Base-by-base conservation (phyloP, 2,888 invertebrate species). In the Agrotis puta region DNA sequence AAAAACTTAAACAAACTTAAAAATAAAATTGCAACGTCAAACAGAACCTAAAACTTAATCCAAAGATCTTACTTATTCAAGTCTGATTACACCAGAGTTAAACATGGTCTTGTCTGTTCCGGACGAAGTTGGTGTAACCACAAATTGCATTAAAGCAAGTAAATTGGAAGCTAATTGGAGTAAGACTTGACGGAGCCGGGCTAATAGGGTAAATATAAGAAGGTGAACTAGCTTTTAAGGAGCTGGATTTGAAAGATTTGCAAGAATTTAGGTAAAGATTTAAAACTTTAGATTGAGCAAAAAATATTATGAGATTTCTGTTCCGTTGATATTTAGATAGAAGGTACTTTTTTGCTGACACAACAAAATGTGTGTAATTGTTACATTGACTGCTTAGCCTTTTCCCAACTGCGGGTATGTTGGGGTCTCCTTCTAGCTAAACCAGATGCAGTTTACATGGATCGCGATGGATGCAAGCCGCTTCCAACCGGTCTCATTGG, bases 71-170 rank as follows among this genome's bases (percentile, higher is more conserved):
- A 56, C 16, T 74, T 50, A 75, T 53, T 74, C 48, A 79, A 58
- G 24, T 45, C 20, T 11, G 64, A 64, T 79, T 64, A 74, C 16
- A 20, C 14, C 13, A 4, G 64, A 59, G 48, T 79, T 66, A 62
- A 74, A 58, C 22, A 62, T 48, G 61, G 13, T n/a, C 45, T 47
- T 56, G 54, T 75, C 67, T 58, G 54, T 22, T 66, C 7, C 51
- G 13, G 48, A 22, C 39, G 51, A 70, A 70, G 64, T 65, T 63
- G 18, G 53, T 58, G 7, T 47, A 45, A 16, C 64, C 58, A 51
- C 63, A 77, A 77, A 70, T 77, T 77, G 58, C 63, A 81, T 81
- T 78, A 77, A 81, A 81, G 27, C 54, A 56, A 77, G 50, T 54
- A 43, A 69, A 77, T 64, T 70, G 64, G 57, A 56, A 47, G 18